Evolutionary conservation across 2,888 invertebrate genomes (phyloP).

Genomic region (Agriotes lineatus): DNA sequence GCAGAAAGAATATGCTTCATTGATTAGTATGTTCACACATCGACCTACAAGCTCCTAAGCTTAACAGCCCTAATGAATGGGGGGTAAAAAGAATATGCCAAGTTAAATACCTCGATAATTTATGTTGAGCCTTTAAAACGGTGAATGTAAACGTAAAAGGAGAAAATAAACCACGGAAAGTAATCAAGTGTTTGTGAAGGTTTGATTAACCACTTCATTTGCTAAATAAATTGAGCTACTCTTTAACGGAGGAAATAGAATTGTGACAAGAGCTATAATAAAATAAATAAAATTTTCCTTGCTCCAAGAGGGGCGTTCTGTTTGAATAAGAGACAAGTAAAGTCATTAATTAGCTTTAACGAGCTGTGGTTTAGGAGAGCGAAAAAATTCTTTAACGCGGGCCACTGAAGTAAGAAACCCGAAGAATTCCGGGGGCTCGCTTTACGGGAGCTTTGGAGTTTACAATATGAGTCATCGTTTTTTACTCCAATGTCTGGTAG

Average conservation of each 20-base stretch:
- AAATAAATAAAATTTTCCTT: conserved; percentile 52
- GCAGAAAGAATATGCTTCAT: no score
- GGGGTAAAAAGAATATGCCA: background rate
- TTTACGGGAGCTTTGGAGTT: conserved; percentile 17
- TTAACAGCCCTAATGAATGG: no score
- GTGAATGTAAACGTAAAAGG: conserved; percentile 34
- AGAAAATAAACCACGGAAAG: conserved; percentile 43
- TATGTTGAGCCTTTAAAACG: conserved; percentile 8
- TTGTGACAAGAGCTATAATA: conserved; percentile 48
- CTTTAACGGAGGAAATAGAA: conserved; percentile 52
- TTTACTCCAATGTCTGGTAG: conserved; percentile 30
- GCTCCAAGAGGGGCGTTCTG: conserved; percentile 46
- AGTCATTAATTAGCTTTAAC: conserved; percentile 57
- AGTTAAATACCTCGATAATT: conserved; percentile 6
- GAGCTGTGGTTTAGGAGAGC: conserved; percentile 51
- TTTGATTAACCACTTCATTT: conserved; percentile 57
- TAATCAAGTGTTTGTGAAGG: conserved; percentile 56
- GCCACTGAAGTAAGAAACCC: conserved; percentile 42
- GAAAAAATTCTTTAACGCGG: conserved; percentile 27
- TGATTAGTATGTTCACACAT: no score
- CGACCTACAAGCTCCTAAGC: no score
- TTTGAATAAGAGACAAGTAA: conserved; percentile 51
- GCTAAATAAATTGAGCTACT: conserved; percentile 52
- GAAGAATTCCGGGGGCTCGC: conserved; percentile 14
- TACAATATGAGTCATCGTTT: conserved; percentile 29